Conservation (phyloP, 2,113 vertebrate genomes). For the Muscicapa adusta region DNA sequence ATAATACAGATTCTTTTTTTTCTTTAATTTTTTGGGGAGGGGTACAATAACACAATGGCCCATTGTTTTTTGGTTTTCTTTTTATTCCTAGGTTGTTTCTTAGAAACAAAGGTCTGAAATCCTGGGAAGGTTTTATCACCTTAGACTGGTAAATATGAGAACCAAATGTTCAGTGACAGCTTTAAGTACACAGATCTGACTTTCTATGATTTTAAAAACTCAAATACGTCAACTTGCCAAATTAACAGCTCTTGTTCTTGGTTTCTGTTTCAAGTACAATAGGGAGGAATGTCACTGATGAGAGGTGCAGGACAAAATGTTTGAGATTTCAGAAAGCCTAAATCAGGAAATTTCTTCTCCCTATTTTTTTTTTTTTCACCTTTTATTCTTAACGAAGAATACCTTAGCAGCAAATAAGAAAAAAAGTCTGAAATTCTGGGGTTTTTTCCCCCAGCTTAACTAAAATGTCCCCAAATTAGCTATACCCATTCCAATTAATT, state of each 20-base stretch:
- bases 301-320: neutral
- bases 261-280: neutral
- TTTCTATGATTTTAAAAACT: neutral
- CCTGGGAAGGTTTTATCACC: neutral
- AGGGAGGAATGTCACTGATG: neutral
- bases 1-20: neutral
- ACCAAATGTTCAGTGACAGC: neutral
- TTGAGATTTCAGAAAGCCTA: neutral
- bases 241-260: neutral
- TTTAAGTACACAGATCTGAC: neutral
- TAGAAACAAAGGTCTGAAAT: constrained; percentile 2
- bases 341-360: neutral
- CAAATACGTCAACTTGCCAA: neutral
- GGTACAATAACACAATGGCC: neutral
- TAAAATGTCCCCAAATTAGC: neutral
- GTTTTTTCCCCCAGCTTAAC: neutral
- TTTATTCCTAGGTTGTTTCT: neutral
- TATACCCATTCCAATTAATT: neutral
- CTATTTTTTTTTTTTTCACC: no score
- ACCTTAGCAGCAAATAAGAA: neutral
- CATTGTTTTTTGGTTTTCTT: neutral
- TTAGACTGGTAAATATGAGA: neutral
- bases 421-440: neutral
- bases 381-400: neutral
- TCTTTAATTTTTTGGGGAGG: neutral